A percentile compares a stretch with the other conserved stretches of the same genome.
These are phyloP conservation scores for Ciconia stormi DNA, from an alignment of 2,113 vertebrate genomes.

Conservation along the genomic window DNA sequence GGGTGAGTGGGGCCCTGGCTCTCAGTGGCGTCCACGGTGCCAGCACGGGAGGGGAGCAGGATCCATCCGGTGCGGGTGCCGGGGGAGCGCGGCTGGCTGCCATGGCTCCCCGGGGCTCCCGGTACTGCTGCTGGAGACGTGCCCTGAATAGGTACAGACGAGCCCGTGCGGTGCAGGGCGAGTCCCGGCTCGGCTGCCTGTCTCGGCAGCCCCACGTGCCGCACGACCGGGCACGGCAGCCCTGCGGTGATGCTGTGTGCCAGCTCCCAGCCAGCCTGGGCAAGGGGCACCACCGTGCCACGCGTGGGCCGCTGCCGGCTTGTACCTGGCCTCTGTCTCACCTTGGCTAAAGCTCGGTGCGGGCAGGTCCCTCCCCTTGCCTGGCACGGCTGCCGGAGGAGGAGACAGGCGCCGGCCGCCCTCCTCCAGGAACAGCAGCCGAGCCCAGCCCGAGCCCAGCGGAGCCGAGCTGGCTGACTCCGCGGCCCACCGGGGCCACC, in stretches of 20 bases:
- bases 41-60: background rate
- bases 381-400: conserved; percentile 64
- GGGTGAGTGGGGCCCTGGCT: conserved; percentile 1
- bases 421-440: conserved; percentile 50
- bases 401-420: conserved; percentile 44
- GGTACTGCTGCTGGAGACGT: background rate
- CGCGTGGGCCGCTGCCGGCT: background rate
- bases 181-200: background rate
- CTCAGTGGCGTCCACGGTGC: too few relatives aligned
- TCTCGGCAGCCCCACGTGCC: background rate
- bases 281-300: background rate
- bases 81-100: background rate
- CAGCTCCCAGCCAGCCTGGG: background rate
- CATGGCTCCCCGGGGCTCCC: rapidly evolving
- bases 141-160: background rate
- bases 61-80: rapidly evolving
- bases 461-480: background rate
- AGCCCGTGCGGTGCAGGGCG: rapidly evolving
- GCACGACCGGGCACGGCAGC: background rate
- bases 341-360: background rate
- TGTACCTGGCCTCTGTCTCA: conserved; percentile 47
- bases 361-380: conserved; percentile 46
- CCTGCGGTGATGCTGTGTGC: background rate
- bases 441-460: background rate
- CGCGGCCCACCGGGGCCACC: background rate